Conservation (phyloP, 2,888 invertebrate species). For the Carterocephalus palaemon region DNA sequence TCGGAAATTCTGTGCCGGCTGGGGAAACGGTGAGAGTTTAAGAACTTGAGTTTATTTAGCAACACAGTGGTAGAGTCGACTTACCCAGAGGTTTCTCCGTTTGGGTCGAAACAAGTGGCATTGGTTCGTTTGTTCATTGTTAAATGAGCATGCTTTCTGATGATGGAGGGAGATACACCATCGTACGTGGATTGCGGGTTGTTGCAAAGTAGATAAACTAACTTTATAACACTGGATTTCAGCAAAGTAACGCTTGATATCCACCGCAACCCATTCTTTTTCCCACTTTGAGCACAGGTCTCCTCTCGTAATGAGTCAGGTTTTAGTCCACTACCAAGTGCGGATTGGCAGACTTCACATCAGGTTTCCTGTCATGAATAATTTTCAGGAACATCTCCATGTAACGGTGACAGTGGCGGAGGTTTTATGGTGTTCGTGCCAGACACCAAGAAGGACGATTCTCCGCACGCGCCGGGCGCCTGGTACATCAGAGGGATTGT, state of each 20-base stretch:
- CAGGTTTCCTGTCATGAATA: background rate
- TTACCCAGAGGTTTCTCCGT: too few relatives aligned
- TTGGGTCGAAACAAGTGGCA: too few relatives aligned
- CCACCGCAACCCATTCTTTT: too few relatives aligned
- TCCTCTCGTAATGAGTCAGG: too few relatives aligned
- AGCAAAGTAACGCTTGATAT: too few relatives aligned
- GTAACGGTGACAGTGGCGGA: conserved; percentile 74
- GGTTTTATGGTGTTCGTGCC: conserved; percentile 57
- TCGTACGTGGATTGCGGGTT: too few relatives aligned
- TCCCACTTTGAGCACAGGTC: too few relatives aligned
- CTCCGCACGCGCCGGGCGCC: conserved; percentile 35
- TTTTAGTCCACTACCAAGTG: background rate
- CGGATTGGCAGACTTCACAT: background rate
- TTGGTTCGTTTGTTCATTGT: background rate
- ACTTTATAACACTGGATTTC: too few relatives aligned
- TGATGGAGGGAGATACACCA: too few relatives aligned
- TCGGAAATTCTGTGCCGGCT: conserved; percentile 49
- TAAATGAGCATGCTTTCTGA: too few relatives aligned
- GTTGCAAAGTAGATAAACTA: too few relatives aligned
- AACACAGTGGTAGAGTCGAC: conserved; percentile 1
- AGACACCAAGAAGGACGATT: conserved; percentile 31
- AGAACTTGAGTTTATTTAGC: background rate
- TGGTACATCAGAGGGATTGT: conserved; percentile 49
- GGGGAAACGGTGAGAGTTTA: conserved; percentile 39
- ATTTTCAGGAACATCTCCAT: conserved; percentile 58